Base-by-base conservation (phyloP, 2,113 vertebrate species). In the Hemichromis elongatus region DNA sequence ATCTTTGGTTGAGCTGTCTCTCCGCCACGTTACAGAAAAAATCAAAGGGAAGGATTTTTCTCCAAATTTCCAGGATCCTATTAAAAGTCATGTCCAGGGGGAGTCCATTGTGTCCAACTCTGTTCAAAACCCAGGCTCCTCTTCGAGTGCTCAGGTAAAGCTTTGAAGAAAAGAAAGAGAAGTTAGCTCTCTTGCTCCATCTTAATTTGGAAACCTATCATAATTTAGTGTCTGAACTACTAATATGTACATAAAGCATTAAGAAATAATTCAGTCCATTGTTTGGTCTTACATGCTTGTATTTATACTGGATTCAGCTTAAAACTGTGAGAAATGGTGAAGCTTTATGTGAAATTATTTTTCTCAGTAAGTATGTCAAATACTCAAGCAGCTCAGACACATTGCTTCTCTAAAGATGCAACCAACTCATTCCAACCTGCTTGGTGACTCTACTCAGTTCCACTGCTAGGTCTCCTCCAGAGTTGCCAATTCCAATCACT, bases 81-180 rank as follows among this genome's bases (percentile, higher is more conserved):
- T 35, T 95, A 7, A 95, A 95, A 1, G 73, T 0, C 96, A 99
- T 88, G 89, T 99, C 98, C 53, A 92, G 33, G 0, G 98, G 98
- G 7, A 97, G 50, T 3, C 98, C 97, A 0, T 92, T 89, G 1
- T 95, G 77, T 12, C 92, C 96, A 2, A 98, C 97, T 1, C 98
- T 96, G 86, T 98, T 97, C 26, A 97, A 0, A 61, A 99, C 40
- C 98, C 98, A 99, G 0, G 97, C 90, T 0, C 98, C 98, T 57
- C 96, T 96, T 28, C 97, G 96, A 8, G 98, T 99, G 89, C 98
- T 99, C 89, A 99, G 96, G 91, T 97, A 99, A 53, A 98, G 95
- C 98, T 99, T 86, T 7, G 59, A n/a, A 18, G 59, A 0, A 63
- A 35, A 63, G 28, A 37, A 21, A 12, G 18, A 33, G 18, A 11